Base-by-base conservation (phyloP, 2,888 invertebrate genomes). In the Tiliacea citrago region DNA sequence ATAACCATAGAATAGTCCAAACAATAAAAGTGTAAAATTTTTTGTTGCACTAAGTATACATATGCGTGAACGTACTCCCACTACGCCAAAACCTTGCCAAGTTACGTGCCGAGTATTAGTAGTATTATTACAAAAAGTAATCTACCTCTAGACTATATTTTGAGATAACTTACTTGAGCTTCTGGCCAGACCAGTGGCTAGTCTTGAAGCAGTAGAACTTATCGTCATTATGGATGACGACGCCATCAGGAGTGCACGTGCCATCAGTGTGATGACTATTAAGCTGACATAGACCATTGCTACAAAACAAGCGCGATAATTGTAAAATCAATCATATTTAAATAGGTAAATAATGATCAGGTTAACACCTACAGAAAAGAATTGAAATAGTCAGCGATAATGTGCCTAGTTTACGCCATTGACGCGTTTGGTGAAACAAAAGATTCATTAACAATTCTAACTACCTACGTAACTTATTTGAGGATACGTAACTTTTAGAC, bases 241-340 rank as follows among this genome's bases (percentile, higher is more conserved):
- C 63, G 16, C 94, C 94, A 61, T 92, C 92, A n/a, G 93, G 86
- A n/a, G 83, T 68, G 68, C 94, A 93, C 9, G 79, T 65, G 18
- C 90, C 92, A 75, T 94, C 94, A 8, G 92, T 93, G 78, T 92
- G 88, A 3, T 92, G 93, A 45, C 84, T 85, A 80, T 95, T 95
- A 24, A 96, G 87, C 82, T 96, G 96, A 80, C 91, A 92, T 86
- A 92, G 95, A 24, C 94, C 95, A 82, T 96, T 95, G 69, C 96
- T 96, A 88, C 13, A 87, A 71, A 61, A 91, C 16, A 58, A 65
- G 12, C 24, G 82, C 60, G 55, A 78, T 3, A 24, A 24, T n/a
- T 45, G 0, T 49, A 39, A 63, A 57, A 42, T 35, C 8, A 47
- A 35, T 16, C 18, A 57, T 35, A 35, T 45, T n/a, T 63, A 18